These are phyloP conservation scores for Pelosia muscerda DNA, from an alignment of 2,888 invertebrate genomes.

Conservation along the genomic window DNA sequence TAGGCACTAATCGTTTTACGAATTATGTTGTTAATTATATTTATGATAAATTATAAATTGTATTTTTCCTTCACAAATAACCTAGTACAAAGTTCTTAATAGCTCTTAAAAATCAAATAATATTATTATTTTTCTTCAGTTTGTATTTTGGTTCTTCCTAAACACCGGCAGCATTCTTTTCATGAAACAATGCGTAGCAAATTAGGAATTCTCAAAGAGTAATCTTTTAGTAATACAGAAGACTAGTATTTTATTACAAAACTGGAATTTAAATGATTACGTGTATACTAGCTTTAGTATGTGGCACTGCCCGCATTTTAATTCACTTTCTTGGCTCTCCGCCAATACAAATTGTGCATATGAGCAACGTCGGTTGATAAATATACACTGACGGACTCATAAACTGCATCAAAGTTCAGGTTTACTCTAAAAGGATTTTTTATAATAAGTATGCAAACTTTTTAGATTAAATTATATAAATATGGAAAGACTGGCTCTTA, in stretches of 20 bases:
- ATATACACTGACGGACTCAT: too few species aligned
- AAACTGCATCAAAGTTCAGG: too few species aligned
- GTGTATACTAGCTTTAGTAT: background rate
- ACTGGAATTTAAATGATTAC: background rate
- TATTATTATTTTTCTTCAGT: background rate
- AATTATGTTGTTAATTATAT: too few species aligned
- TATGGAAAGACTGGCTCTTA: too few species aligned
- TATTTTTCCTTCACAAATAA: too few species aligned
- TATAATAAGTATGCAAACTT: too few species aligned
- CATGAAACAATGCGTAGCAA: constrained; percentile 4
- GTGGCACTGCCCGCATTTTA: background rate
- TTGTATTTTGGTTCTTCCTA: background rate
- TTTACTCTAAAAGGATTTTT: too few species aligned
- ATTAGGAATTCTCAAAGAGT: background rate
- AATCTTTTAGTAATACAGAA: background rate
- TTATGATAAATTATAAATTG: too few species aligned
- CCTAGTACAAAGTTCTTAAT: background rate
- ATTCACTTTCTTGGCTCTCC: background rate
- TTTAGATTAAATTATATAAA: too few species aligned
- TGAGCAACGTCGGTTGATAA: constrained; percentile 4
- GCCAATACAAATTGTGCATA: constrained; percentile 1
- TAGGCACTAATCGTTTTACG: too few species aligned
- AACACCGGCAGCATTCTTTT: background rate
- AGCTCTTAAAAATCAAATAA: background rate
- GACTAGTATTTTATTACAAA: background rate